Evolutionary conservation across 2,113 vertebrate species (phyloP).

Genomic region (Lampris incognitus): DNA sequence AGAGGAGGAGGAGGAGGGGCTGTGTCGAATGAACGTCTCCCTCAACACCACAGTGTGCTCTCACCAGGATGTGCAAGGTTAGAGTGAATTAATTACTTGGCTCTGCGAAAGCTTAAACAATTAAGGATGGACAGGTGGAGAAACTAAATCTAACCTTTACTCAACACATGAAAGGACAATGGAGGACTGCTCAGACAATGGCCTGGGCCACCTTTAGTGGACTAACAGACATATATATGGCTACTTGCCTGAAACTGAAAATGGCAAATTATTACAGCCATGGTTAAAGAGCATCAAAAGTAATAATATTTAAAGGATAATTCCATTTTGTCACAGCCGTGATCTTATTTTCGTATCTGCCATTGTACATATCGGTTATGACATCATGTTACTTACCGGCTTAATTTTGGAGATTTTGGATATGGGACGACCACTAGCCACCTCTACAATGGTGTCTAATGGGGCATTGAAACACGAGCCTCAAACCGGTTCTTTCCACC

Average conservation of each 20-base stretch:
- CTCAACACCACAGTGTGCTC: neutral
- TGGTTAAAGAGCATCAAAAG: no score
- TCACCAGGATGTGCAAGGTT: constrained; percentile 47
- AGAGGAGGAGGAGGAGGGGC: neutral
- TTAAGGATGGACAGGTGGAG: constrained; percentile 60
- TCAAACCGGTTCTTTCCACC: no score
- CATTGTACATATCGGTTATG: no score
- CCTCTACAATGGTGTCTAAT: no score
- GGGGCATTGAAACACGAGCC: no score
- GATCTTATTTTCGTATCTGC: no score
- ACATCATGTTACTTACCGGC: no score
- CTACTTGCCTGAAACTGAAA: neutral
- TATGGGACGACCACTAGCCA: no score
- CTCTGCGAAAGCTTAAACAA: constrained; percentile 57
- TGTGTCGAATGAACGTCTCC: neutral
- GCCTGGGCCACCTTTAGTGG: neutral
- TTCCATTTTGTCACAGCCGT: no score
- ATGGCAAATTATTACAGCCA: no score
- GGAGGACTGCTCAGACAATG: constrained; percentile 28
- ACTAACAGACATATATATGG: neutral
- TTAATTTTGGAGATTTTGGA: no score
- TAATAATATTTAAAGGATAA: no score
- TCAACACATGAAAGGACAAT: constrained; percentile 51
- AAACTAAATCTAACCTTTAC: constrained; percentile 51
- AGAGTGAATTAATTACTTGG: constrained; percentile 47